Base-by-base conservation (phyloP, 92 coral and sea anemone genomes). In the Siderastrea siderea region DNA sequence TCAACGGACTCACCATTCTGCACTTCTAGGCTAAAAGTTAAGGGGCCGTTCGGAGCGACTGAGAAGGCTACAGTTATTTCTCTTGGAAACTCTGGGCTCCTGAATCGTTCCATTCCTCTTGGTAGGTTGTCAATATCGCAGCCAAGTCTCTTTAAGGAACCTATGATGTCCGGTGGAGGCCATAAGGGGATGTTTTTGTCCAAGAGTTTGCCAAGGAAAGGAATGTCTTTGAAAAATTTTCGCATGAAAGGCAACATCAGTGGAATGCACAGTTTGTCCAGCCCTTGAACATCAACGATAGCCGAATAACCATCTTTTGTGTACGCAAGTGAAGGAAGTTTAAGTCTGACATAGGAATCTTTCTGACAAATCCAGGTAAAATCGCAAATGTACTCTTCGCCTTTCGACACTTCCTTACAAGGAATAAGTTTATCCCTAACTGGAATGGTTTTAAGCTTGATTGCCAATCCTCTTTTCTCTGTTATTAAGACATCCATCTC, bases 301-400 rank as follows among this genome's bases (percentile, higher is more conserved):
- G 85, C 87, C 47, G 85, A 80, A 83, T 83, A 91, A 5, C 94
- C 94, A 53, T 87, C 89, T 19, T 62, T 47, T 6, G 92, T 91
- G 52, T 91, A 91, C 4, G 89, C 89, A 49, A 91, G 58, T 51
- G 84, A 78, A n/a, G 94, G 94, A 16, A 90, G 70, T 26, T 75
- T 55, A 45, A 91, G 61, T 13, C 51, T 77, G 43, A 91, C 90
- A 48, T 77, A 91, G 5, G 94, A 91, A 70, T 91, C 92, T 44
- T 77, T 48, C 62, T 66, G 57, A 66, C 94, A 91, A 57, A 91
- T 74, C 94, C 94, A 91, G 44, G 94, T 88, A 62, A 91, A 91
- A 17, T 91, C 94, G 17, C 94, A 91, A 66, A 49, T 91, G 79
- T 77, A 88, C 45, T 65, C 83, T 7, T 26, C 38, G 38, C 38